Percentiles rank a stretch among this genome's conserved stretches.
These are phyloP conservation scores for Acanthosepion lycidas DNA, from an alignment of 2,888 invertebrate genomes.

Conservation along the genomic window DNA sequence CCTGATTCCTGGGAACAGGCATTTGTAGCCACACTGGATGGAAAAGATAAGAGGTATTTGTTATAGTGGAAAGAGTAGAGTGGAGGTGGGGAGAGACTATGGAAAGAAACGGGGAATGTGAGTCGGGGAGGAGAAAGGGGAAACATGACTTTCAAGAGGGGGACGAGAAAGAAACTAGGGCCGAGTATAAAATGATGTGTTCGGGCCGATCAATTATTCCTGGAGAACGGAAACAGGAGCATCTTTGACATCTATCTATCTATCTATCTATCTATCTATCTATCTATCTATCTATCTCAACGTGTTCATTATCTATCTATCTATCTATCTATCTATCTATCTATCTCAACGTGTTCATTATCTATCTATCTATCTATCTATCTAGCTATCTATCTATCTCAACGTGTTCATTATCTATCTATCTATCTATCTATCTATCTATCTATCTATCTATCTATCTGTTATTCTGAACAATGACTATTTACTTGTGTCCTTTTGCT, in stretches of 20 bases:
- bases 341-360: too few relatives aligned
- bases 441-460: too few relatives aligned
- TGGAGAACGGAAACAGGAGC: background rate
- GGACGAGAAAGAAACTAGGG: background rate
- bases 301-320: background rate
- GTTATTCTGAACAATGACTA: too few relatives aligned
- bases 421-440: background rate
- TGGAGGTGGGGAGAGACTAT: too few relatives aligned
- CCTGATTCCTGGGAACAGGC: background rate
- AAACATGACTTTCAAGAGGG: background rate
- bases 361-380: background rate
- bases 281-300: too few relatives aligned
- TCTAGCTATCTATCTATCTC: too few relatives aligned
- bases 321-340: too few relatives aligned
- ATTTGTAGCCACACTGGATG: background rate
- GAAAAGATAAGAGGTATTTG: constrained; percentile 4
- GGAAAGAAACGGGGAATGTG: background rate
- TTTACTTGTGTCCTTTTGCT: too few relatives aligned
- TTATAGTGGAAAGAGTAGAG: background rate
- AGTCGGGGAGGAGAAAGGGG: background rate
- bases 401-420: too few relatives aligned
- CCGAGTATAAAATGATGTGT: background rate
- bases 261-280: too few relatives aligned
- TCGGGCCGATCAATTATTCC: background rate
- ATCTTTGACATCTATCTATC: constrained; percentile 9